Conservation (phyloP, 2,797 vertebrate genomes). For the Clarias fuscus region DNA sequence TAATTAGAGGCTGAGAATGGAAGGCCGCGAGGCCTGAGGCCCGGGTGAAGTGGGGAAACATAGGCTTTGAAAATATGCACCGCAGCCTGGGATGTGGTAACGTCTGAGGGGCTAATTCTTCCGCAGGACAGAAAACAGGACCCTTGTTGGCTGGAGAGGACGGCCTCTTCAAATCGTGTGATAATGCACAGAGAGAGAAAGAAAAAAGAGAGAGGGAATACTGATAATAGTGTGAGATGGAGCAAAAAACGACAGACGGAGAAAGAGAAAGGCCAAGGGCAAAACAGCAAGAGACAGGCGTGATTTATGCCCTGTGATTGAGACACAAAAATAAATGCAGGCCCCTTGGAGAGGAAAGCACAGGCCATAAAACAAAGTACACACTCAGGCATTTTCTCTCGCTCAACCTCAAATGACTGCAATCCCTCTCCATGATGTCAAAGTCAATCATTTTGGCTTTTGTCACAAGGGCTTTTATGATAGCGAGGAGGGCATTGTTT, state of each 20-base stretch:
- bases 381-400: constrained; percentile 63
- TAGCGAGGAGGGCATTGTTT: constrained; percentile 49
- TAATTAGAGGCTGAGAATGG: constrained; percentile 79
- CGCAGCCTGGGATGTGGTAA: constrained; percentile 80
- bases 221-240: constrained; percentile 24
- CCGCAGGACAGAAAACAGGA: constrained; percentile 74
- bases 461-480: constrained; percentile 68
- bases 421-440: constrained; percentile 63
- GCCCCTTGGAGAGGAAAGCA: constrained; percentile 62
- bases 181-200: constrained; percentile 53
- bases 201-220: constrained; percentile 23
- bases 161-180: constrained; percentile 66
- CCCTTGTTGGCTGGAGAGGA: constrained; percentile 62
- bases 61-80: constrained; percentile 70
- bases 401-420: constrained; percentile 71
- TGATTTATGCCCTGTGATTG: constrained; percentile 75
- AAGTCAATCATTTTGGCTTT: constrained; percentile 72
- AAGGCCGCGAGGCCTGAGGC: constrained; percentile 69
- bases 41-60: constrained; percentile 67
- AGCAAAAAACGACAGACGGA: constrained; percentile 50
- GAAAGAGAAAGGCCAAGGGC: constrained; percentile 56
- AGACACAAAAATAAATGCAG: constrained; percentile 74
- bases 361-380: constrained; percentile 68
- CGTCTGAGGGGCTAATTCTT: constrained; percentile 81
- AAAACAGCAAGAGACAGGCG: constrained; percentile 45